phyloP scores from a whole-genome alignment of 2,797 vertebrate genomes.

The Cottoperca gobio region DNA sequence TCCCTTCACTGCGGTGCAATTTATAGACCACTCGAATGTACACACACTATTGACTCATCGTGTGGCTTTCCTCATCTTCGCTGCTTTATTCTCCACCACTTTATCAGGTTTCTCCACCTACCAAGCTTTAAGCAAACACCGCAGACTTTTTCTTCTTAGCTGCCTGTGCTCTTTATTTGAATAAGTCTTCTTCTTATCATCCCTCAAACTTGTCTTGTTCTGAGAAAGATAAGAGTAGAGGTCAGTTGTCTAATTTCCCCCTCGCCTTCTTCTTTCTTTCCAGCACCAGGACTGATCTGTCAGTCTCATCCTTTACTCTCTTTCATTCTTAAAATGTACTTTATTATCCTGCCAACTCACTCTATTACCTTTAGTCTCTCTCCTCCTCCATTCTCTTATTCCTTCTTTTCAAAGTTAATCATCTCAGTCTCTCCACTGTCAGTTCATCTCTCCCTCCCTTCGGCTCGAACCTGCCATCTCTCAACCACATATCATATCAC shows the following conservation, averaged over 20 bases:
- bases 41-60: constrained; percentile 61
- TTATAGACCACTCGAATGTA: constrained; percentile 58
- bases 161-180: constrained; percentile 2
- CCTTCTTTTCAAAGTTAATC: constrained; percentile 24
- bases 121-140: constrained; percentile 29
- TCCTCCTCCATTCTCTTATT: constrained; percentile 18
- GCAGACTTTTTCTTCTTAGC: background rate
- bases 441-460: constrained; percentile 35
- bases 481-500: constrained; percentile 61
- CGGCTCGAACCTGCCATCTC: constrained; percentile 54
- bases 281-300: constrained; percentile 10
- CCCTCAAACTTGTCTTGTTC: constrained; percentile 20
- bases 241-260: constrained; percentile 34
- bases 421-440: constrained; percentile 32
- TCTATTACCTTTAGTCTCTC: constrained; percentile 15
- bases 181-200: constrained; percentile 1
- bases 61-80: constrained; percentile 31
- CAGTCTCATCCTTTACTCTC: constrained; percentile 10
- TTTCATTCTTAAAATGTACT: constrained; percentile 15
- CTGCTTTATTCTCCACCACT: constrained; percentile 31
- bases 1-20: constrained; percentile 50
- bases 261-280: constrained; percentile 2
- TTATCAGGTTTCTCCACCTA: constrained; percentile 13
- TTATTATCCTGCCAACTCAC: constrained; percentile 18
- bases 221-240: constrained; percentile 6